phyloP scores from a whole-genome alignment of 2,888 invertebrate species.

The Esperia sulphurella region DNA sequence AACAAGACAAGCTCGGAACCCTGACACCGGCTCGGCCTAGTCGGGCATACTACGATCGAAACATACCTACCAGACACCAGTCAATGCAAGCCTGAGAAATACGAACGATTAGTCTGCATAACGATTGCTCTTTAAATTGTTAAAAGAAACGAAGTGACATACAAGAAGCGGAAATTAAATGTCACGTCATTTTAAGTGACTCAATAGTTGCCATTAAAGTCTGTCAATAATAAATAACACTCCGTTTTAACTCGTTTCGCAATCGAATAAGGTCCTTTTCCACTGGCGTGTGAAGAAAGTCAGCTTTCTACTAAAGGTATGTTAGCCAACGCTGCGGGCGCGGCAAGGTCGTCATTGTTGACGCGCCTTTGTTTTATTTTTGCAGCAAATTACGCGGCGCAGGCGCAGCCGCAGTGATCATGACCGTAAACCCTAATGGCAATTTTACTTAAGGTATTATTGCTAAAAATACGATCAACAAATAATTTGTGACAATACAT shows the following conservation, averaged over 20 bases:
- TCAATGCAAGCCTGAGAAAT: not conserved
- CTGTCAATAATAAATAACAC: constrained; percentile 3
- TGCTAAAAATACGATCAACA: constrained; percentile 14
- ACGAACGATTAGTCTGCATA: not conserved
- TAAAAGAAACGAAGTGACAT: not conserved
- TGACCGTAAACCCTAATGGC: constrained; percentile 30
- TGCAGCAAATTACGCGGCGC: constrained; percentile 16
- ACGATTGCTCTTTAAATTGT: too few species aligned
- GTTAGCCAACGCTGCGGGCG: constrained; percentile 33
- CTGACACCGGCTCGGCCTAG: constrained; percentile 30
- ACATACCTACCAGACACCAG: too few species aligned
- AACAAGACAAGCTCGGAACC: constrained; percentile 45
- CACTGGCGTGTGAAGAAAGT: constrained; percentile 44
- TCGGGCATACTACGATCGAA: not conserved
- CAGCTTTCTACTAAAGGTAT: constrained; percentile 44
- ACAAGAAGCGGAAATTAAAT: constrained; percentile 4
- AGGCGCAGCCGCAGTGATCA: constrained; percentile 21
- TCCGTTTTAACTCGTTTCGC: constrained; percentile 18
- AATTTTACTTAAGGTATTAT: constrained; percentile 10
- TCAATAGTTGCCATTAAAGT: not conserved
- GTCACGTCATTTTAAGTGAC: not conserved
- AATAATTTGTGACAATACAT: constrained; percentile 4
- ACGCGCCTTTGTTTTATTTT: constrained; percentile 48
- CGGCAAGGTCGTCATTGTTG: constrained; percentile 46
- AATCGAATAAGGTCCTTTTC: constrained; percentile 25